phyloP scores from a whole-genome alignment of 2,113 vertebrate genomes.

The Elaphurus davidianus region DNA sequence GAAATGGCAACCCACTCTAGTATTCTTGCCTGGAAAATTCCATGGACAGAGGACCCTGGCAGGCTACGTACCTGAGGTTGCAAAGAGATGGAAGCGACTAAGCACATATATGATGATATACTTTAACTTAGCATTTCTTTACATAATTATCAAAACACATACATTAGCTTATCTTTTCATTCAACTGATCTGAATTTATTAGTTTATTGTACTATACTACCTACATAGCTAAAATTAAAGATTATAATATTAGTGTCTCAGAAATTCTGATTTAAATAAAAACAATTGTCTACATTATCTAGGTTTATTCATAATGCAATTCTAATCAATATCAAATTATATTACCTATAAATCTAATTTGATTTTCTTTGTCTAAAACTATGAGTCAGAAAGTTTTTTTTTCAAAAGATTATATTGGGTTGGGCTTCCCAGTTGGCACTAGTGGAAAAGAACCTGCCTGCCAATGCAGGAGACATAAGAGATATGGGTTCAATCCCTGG shows the following conservation, averaged over 20 bases:
- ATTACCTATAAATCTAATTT: not conserved
- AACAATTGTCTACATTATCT: not conserved
- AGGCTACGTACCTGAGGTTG: not conserved
- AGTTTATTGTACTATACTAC: not conserved
- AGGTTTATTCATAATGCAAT: not conserved
- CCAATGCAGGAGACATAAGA: not conserved
- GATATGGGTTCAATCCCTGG: not conserved
- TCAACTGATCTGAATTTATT: not conserved
- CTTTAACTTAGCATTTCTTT: not conserved
- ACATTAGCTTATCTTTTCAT: not conserved
- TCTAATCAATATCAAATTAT: not conserved
- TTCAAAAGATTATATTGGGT: not conserved
- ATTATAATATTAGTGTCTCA: not conserved
- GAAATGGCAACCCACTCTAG: not conserved
- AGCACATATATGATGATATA: not conserved
- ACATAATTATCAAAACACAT: not conserved
- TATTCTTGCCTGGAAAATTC: not conserved
- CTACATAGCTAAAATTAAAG: not conserved
- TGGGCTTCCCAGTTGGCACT: not conserved
- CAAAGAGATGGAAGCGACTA: not conserved
- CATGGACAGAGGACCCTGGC: not conserved
- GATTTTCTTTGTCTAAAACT: not conserved
- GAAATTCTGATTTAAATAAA: not conserved
- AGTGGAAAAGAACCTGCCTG: not conserved
- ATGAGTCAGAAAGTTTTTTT: not conserved